phyloP scores from a whole-genome alignment of 1,140 invertebrate species.

The Drosophila punjabiensis region DNA sequence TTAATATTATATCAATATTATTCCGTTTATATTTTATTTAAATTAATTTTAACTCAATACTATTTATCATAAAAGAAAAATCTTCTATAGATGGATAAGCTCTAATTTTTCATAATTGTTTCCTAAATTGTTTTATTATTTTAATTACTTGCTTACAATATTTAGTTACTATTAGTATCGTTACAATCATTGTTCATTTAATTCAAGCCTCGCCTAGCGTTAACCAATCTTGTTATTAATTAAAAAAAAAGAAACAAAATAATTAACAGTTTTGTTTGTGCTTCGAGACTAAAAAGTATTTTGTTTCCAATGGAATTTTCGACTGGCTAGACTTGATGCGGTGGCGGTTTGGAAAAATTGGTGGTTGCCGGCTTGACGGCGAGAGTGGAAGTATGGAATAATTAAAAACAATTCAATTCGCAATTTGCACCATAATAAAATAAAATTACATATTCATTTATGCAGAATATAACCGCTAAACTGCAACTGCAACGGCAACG shows the following conservation, averaged over 20 bases:
- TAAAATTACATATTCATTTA: slow-evolving; percentile 80
- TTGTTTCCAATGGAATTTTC: slow-evolving; percentile 37
- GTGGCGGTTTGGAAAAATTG: slow-evolving; percentile 42
- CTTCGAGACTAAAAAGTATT: slow-evolving; percentile 33
- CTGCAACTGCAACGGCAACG: slow-evolving; percentile 56
- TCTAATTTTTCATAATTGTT: neutral
- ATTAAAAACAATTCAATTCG: slow-evolving; percentile 77
- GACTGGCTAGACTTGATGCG: slow-evolving; percentile 34
- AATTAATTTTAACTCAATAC: neutral
- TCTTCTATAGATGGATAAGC: neutral
- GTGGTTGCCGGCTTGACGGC: slow-evolving; percentile 18
- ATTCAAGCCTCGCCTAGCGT: neutral
- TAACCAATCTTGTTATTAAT: neutral
- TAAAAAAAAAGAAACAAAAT: slow-evolving; percentile 1
- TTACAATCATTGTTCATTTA: neutral
- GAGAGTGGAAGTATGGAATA: slow-evolving; percentile 48
- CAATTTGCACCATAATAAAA: slow-evolving; percentile 80
- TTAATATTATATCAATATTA: no score
- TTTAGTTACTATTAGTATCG: neutral
- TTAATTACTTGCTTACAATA: neutral
- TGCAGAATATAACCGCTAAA: slow-evolving; percentile 76
- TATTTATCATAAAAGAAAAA: neutral
- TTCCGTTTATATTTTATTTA: no score
- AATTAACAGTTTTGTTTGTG: slow-evolving; percentile 42
- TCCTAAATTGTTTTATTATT: neutral